Percentiles rank a stretch among this genome's conserved stretches.
Conservation (phyloP, 92 coral and sea anemone species). For the Diadumene lineata region DNA sequence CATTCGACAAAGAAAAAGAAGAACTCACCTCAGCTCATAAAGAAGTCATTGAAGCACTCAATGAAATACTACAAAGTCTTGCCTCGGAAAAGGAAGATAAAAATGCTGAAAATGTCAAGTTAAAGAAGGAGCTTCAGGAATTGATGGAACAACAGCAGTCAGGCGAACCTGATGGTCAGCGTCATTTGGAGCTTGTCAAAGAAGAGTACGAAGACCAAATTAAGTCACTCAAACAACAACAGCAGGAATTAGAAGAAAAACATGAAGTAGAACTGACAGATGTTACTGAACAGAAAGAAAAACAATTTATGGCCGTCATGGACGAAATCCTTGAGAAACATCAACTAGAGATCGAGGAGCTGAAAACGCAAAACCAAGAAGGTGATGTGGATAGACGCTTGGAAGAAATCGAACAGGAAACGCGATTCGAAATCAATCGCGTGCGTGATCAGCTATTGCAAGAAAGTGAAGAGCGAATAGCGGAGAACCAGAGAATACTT, state of each 20-base stretch:
- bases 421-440: slow-evolving; percentile 54
- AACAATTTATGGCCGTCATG: slow-evolving; percentile 61
- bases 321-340: slow-evolving; percentile 68
- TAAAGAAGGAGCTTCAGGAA: slow-evolving; percentile 51
- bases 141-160: slow-evolving; percentile 46
- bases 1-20: slow-evolving; percentile 50
- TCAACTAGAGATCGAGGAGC: slow-evolving; percentile 54
- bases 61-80: slow-evolving; percentile 27
- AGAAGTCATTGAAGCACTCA: slow-evolving; percentile 26
- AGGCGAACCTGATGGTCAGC: slow-evolving; percentile 28
- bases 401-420: slow-evolving; percentile 51
- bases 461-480: slow-evolving; percentile 81
- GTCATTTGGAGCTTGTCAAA: slow-evolving; percentile 35
- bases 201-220: slow-evolving; percentile 68
- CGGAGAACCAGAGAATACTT: slow-evolving; percentile 65
- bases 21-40: slow-evolving; percentile 29
- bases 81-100: slow-evolving; percentile 43
- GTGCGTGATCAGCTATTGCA: slow-evolving; percentile 54
- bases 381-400: slow-evolving; percentile 22
- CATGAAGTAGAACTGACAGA: slow-evolving; percentile 60
- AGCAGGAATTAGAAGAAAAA: slow-evolving; percentile 50
- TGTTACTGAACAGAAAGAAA: slow-evolving; percentile 52
- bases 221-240: slow-evolving; percentile 65
- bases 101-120: slow-evolving; percentile 33
- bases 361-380: slow-evolving; percentile 45